Evolutionary conservation across 2,113 vertebrate genomes (phyloP), one percentile per base, ranked within the genome.

Genomic region (Emydocephalus ijimae): DNA sequence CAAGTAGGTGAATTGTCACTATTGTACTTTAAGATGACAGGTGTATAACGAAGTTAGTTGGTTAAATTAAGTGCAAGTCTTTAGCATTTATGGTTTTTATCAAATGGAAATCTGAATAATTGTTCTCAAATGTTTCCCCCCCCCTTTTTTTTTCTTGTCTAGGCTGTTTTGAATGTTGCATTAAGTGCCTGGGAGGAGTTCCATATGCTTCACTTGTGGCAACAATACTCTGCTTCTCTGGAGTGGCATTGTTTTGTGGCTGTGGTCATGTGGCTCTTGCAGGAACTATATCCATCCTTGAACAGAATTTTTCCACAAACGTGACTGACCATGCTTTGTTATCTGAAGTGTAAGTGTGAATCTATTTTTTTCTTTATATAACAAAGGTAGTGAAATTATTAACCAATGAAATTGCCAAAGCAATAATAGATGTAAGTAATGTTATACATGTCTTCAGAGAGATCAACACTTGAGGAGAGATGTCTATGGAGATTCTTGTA

Each of bases 111-210:
- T 81, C 61, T 20, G 0, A 91, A 89, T 92, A 85, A 20, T 91
- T 94, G 91, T 95, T 93, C 94, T 96, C 89, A 90, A 92, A 86
- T 91, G 89, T 95, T 94, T 26, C 5, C 55, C 14, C 18, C 52
- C 26, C 34, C 1, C 88, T 45, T 45, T 39, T 39, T 23, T 29
- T 34, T 29, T 39, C 95, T 94, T 94, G 95, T 97, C 81, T 97
- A 99, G 99, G 99, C 98, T 99, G 99, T 97, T 99, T 99, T 93
- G 99, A 99, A 97, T 99, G 99, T 98, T 99, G 99, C 97, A 99
- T 99, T 97, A 99, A 99, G 97, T 99, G 99, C 98, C 98, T 99
- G 97, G 99, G 99, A 90, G 99, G 99, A 59, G 99, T 99, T 95
- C 99, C 99, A 64, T 99, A 99, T 5, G 99, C 99, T 86, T 99